Percentiles rank a stretch among this genome's conserved stretches.
phyloP scores from a whole-genome alignment of 1,140 invertebrate species.

The Drosophila fuyamai region DNA sequence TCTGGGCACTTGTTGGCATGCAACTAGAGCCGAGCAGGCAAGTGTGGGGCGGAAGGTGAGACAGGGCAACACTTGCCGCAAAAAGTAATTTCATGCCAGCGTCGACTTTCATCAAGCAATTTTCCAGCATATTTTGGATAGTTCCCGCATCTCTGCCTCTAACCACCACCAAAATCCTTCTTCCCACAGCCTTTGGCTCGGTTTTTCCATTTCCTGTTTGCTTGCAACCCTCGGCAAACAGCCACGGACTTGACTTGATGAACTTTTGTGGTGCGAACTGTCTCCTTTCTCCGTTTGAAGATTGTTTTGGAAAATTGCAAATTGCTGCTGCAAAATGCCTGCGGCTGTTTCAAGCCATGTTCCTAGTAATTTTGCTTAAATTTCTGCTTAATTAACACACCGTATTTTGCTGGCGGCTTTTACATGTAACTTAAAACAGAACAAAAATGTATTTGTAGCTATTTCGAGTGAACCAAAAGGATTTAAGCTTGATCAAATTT shows the following conservation, averaged over 20 bases:
- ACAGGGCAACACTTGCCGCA: constrained; percentile 49
- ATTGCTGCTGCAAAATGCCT: constrained; percentile 46
- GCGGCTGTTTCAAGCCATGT: constrained; percentile 26
- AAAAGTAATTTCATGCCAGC: constrained; percentile 66
- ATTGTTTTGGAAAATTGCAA: constrained; percentile 49
- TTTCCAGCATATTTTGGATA: constrained; percentile 61
- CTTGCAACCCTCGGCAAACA: constrained; percentile 16
- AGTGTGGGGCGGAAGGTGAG: constrained; percentile 23
- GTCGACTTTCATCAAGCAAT: constrained; percentile 58
- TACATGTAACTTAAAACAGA: background rate
- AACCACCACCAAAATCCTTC: constrained; percentile 3
- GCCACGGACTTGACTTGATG: constrained; percentile 57
- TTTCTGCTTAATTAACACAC: constrained; percentile 55
- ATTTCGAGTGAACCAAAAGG: too few relatives aligned
- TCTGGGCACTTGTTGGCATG: constrained; percentile 47
- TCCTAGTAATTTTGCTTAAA: constrained; percentile 34
- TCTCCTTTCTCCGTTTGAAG: constrained; percentile 16
- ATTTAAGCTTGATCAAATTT: too few relatives aligned
- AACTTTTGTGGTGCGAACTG: constrained; percentile 48
- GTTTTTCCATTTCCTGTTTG: constrained; percentile 52
- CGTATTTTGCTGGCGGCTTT: constrained; percentile 2
- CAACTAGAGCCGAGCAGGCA: constrained; percentile 28
- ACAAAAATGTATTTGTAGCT: too few relatives aligned
- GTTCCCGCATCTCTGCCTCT: background rate
- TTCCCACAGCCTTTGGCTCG: constrained; percentile 15